phyloP scores from a whole-genome alignment of 2,888 invertebrate species.

The Lochmaea crataegi region DNA sequence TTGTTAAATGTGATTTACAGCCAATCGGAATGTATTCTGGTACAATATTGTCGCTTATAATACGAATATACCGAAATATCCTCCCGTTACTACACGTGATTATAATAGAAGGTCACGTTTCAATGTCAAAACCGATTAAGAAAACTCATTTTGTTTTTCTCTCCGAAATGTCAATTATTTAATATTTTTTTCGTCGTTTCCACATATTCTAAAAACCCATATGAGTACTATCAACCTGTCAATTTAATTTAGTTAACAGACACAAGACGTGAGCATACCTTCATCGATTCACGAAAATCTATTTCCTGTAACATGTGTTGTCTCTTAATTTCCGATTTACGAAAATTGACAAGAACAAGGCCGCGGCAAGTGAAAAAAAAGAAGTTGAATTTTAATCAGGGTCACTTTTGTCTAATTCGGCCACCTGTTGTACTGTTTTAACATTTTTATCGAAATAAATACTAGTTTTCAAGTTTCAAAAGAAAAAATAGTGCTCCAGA shows the following conservation, averaged over 20 bases:
- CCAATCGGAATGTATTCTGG: no score
- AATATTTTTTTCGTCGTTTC: not conserved
- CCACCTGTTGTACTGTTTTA: no score
- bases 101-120: not conserved
- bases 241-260: not conserved
- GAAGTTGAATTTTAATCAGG: not conserved
- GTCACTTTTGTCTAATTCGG: no score
- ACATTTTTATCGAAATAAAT: no score
- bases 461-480: no score
- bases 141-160: not conserved
- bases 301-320: constrained; percentile 1
- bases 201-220: constrained; percentile 14
- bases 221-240: constrained; percentile 10
- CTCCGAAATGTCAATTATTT: not conserved
- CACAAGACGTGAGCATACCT: not conserved
- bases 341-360: constrained; percentile 12
- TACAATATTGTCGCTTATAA: no score
- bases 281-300: not conserved
- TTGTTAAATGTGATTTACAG: no score
- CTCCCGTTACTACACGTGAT: no score
- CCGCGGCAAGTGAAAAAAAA: not conserved
- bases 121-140: not conserved
- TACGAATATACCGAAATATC: no score
- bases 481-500: no score
- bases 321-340: constrained; percentile 14